Conservation (phyloP, 1,140 invertebrate species). For the Planococcus citri region DNA sequence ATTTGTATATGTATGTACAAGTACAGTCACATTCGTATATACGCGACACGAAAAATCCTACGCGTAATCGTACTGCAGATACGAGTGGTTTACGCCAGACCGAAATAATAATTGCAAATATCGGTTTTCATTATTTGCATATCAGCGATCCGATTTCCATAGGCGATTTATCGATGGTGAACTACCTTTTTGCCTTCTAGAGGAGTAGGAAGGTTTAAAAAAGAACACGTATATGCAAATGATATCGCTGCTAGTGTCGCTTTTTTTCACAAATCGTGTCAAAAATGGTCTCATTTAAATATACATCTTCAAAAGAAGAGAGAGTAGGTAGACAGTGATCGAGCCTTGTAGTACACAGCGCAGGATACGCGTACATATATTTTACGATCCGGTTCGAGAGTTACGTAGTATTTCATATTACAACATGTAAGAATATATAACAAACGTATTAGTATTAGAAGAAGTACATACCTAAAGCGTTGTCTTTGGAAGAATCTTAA, state of each 20-base stretch:
- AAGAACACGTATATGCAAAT: neutral
- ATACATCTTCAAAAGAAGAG: neutral
- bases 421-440: too few species aligned
- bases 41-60: constrained; percentile 14
- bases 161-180: constrained; percentile 17
- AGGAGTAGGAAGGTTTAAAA: neutral
- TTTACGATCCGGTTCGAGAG: too few species aligned
- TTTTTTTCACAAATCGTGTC: neutral
- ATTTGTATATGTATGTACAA: too few species aligned
- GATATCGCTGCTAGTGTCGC: neutral
- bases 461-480: too few species aligned
- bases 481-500: too few species aligned
- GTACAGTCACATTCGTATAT: too few species aligned
- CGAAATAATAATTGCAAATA: constrained; percentile 16
- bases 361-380: too few species aligned
- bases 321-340: too few species aligned
- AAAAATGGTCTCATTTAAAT: constrained; percentile 4
- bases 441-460: too few species aligned
- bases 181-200: neutral
- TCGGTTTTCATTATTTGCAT: constrained; percentile 19
- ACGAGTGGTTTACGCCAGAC: neutral
- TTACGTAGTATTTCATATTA: too few species aligned
- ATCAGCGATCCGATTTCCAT: constrained; percentile 17
- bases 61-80: neutral
- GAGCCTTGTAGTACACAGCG: too few species aligned